Conservation (phyloP, 2,113 vertebrate species). For the Asarcornis scutulata region DNA sequence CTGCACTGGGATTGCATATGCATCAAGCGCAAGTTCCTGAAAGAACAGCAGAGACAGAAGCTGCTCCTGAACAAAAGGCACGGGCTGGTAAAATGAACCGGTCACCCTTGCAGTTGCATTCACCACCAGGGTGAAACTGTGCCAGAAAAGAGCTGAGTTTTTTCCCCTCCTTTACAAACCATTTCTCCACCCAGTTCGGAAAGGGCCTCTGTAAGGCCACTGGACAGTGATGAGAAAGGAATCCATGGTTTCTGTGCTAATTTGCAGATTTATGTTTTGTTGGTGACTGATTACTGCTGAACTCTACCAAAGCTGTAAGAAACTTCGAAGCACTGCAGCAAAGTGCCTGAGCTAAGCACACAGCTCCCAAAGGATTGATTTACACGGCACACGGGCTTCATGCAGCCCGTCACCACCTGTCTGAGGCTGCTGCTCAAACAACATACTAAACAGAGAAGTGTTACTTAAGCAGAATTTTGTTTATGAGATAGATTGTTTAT, state of each 20-base stretch:
- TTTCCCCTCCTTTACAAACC: not conserved
- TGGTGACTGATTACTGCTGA: not conserved
- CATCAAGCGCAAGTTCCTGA: not conserved
- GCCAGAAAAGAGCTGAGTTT: not conserved
- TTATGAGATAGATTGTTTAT: not conserved
- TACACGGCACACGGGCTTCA: not conserved
- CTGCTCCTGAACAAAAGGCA: not conserved
- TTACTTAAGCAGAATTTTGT: not conserved
- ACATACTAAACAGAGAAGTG: not conserved
- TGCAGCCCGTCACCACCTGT: not conserved
- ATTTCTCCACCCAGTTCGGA: not conserved
- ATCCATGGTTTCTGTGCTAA: not conserved
- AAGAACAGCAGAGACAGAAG: not conserved
- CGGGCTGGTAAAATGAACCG: not conserved
- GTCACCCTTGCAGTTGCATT: not conserved
- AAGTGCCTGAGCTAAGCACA: not conserved
- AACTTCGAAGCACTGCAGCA: not conserved
- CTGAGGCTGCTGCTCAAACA: not conserved
- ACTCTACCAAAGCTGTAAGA: not conserved
- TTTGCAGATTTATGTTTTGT: not conserved
- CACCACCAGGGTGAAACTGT: not conserved
- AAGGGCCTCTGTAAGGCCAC: not conserved
- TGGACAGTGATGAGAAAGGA: not conserved
- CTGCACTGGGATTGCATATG: not conserved
- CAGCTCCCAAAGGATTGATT: not conserved